A percentile compares a stretch with the other conserved stretches of the same genome.
phyloP scores from a whole-genome alignment of 1,140 invertebrate genomes.

The Drosophila azteca region DNA sequence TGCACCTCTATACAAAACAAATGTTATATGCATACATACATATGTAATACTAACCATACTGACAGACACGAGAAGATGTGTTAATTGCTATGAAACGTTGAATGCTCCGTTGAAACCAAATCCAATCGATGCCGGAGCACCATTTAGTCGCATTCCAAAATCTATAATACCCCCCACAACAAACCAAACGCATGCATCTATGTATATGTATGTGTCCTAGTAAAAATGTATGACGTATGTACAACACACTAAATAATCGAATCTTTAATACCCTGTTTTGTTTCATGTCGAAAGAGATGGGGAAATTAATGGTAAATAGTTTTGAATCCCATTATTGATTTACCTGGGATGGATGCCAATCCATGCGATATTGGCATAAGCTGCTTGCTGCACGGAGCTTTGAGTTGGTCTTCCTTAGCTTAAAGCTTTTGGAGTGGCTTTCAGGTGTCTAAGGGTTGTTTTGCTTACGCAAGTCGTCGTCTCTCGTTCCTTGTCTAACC shows the following conservation, averaged over 20 bases:
- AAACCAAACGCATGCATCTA: constrained; percentile 21
- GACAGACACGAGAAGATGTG: constrained; percentile 13
- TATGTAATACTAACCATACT: constrained; percentile 28
- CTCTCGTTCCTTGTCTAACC: constrained; percentile 36
- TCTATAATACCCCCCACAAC: constrained; percentile 19
- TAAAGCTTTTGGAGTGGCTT: constrained; percentile 37
- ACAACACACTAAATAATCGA: constrained; percentile 14
- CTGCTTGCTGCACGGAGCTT: no score
- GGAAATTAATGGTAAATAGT: no score
- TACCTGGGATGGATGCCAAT: background rate
- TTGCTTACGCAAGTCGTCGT: constrained; percentile 15
- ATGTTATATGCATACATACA: constrained; percentile 32
- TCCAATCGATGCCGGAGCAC: constrained; percentile 5
- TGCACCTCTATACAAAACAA: constrained; percentile 25
- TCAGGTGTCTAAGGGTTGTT: constrained; percentile 38
- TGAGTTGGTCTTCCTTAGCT: no score
- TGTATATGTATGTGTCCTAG: constrained; percentile 50
- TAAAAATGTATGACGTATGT: constrained; percentile 53
- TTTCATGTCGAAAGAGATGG: background rate
- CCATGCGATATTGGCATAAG: no score
- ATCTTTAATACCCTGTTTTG: constrained; percentile 6
- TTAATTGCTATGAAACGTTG: constrained; percentile 35
- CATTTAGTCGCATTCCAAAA: constrained; percentile 41
- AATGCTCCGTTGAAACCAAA: background rate
- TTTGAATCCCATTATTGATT: no score